These are phyloP conservation scores for Emmelina monodactyla DNA, from an alignment of 2,888 invertebrate genomes.

Conservation along the genomic window DNA sequence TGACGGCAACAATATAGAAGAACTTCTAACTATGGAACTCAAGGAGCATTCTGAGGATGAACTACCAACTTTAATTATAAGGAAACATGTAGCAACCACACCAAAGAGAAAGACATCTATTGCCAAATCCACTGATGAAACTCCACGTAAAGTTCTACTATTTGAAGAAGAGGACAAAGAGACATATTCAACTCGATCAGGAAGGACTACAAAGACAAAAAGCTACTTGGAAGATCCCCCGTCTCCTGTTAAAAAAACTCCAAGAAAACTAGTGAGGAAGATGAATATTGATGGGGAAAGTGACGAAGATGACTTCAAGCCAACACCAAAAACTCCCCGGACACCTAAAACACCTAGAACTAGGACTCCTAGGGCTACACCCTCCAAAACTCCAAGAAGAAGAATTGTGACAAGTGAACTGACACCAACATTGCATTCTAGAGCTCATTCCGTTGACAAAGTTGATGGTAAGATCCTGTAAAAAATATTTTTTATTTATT, in stretches of 20 bases:
- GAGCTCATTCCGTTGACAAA: constrained; percentile 44
- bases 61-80: constrained; percentile 46
- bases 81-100: constrained; percentile 33
- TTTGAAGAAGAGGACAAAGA: constrained; percentile 34
- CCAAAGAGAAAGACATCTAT: constrained; percentile 40
- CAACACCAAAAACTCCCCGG: constrained; percentile 25
- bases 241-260: constrained; percentile 32
- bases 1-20: constrained; percentile 30
- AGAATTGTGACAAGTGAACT: constrained; percentile 41
- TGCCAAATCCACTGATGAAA: constrained; percentile 29
- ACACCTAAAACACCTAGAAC: constrained; percentile 22
- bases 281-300: constrained; percentile 23
- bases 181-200: constrained; percentile 29
- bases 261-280: constrained; percentile 27
- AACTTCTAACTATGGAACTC: constrained; percentile 42
- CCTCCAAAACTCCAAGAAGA: constrained; percentile 27
- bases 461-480: constrained; percentile 45
- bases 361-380: constrained; percentile 17
- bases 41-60: constrained; percentile 53
- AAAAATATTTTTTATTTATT: no score
- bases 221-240: constrained; percentile 22
- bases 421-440: constrained; percentile 39
- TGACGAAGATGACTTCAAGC: constrained; percentile 44
- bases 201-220: constrained; percentile 24
- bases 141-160: constrained; percentile 39